Percentiles rank a stretch among this genome's conserved stretches.
Conservation (phyloP, 2,113 vertebrate genomes). For the Morone saxatilis region DNA sequence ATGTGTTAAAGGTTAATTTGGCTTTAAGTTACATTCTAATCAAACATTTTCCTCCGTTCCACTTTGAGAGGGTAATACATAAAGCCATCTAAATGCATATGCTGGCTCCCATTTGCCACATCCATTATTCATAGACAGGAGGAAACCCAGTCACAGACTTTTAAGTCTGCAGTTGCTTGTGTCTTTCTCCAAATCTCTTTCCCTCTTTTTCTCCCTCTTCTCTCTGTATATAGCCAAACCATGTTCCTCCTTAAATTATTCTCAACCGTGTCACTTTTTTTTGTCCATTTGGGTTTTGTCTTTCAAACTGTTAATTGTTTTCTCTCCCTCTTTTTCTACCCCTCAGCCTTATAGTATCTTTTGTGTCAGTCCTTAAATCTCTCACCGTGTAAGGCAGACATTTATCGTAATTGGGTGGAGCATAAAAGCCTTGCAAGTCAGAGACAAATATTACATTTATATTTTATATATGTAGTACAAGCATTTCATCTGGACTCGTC, state of each 20-base stretch:
- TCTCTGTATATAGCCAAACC: slow-evolving; percentile 6
- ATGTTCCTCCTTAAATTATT: slow-evolving; percentile 29
- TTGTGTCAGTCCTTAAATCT: not conserved
- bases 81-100: slow-evolving; percentile 78
- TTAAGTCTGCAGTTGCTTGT: slow-evolving; percentile 47
- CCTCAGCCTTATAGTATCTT: not conserved
- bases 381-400: not conserved
- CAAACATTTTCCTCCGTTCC: slow-evolving; percentile 50
- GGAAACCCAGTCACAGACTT: slow-evolving; percentile 61
- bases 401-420: slow-evolving; percentile 8
- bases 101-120: slow-evolving; percentile 63
- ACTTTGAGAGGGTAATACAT: slow-evolving; percentile 72
- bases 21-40: slow-evolving; percentile 60
- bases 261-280: slow-evolving; percentile 27
- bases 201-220: not conserved
- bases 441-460: slow-evolving; percentile 4
- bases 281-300: slow-evolving; percentile 40
- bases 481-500: slow-evolving; percentile 1
- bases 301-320: slow-evolving; percentile 33
- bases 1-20: slow-evolving; percentile 74
- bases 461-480: slow-evolving; percentile 10
- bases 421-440: not conserved
- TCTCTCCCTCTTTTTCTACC: not conserved
- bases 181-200: slow-evolving; percentile 18
- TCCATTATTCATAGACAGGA: slow-evolving; percentile 77